Base-by-base conservation (phyloP, 2,888 invertebrate genomes). In the Timema cristinae region DNA sequence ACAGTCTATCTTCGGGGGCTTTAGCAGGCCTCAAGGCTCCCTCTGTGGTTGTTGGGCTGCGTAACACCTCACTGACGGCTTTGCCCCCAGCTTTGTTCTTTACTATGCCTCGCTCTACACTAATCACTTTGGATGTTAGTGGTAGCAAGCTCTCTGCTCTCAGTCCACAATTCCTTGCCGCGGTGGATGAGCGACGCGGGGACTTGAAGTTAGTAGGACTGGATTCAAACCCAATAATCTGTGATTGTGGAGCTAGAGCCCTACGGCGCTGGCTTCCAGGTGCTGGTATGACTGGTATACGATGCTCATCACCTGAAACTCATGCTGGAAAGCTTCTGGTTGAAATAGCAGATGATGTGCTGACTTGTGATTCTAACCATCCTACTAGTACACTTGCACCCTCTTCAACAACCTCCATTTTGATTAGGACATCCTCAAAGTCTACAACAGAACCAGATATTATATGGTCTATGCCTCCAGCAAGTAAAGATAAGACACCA, bases 391-490 rank as follows among this genome's bases (percentile, higher is more conserved):
- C 79, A 10, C 78, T 81, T 50, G 78, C 81, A 5, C 71, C 75
- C 7, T 76, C 78, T 52, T 75, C 78, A 2, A 76, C 78, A 15
- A 67, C 16, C 13, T 16, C 16, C 9, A 13, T n/a, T 6, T 32
- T 13, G 9, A 13, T 47, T 6, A 32, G 7, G 7, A 63, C 63
- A 13, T 47, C 47, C 13, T 13, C 63, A n/a, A 76, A 77, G 47
- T 86, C 89, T 0, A 89, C 89, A 0, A 87, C 90, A 0, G 93
- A 94, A 77, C 93, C 94, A 0, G 92, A 95, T 78, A 95, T 95
- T 16, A 95, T 95, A 77, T 95, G 94, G 94, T 93, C 93, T 5
- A 85, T 93, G 13, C 90, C 92, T n/a, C 91, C 93, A 6, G 86
- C 90, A 0, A 73, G 54, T 59, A 71, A 74, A 68, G 72, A 70